phyloP scores from a whole-genome alignment of 1,140 invertebrate genomes.

The Delia radicum region DNA sequence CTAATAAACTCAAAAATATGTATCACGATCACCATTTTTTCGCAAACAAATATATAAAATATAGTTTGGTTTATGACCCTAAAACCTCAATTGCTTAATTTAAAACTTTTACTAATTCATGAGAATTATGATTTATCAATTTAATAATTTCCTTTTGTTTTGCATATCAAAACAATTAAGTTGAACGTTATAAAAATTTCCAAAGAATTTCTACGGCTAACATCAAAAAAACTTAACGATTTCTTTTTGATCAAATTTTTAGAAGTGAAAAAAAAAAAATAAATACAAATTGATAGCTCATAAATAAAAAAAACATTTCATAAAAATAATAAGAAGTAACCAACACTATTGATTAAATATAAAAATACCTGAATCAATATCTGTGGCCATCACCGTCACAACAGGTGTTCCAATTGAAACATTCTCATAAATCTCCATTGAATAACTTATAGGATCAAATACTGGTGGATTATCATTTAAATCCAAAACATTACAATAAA shows the following conservation, averaged over 20 bases:
- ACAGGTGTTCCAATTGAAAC: constrained; percentile 76
- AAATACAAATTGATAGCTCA: background rate
- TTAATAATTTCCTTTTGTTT: background rate
- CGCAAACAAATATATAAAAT: too few species aligned
- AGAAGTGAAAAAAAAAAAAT: background rate
- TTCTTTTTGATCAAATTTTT: background rate
- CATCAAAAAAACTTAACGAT: background rate
- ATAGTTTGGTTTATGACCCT: background rate
- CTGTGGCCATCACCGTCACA: constrained; percentile 82
- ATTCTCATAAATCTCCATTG: constrained; percentile 85
- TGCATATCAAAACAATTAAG: background rate
- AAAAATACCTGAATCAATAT: constrained; percentile 86
- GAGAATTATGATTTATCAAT: background rate
- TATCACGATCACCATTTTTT: too few species aligned
- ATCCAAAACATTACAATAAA: constrained; percentile 92
- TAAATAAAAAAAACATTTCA: constrained; percentile 9
- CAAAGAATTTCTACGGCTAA: background rate
- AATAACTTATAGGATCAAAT: constrained; percentile 88
- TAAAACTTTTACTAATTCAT: constrained; percentile 3
- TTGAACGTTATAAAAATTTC: background rate
- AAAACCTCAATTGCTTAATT: background rate
- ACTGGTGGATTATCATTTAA: constrained; percentile 93
- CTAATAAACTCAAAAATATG: too few species aligned
- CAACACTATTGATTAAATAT: constrained; percentile 16
- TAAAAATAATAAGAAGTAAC: background rate